A percentile compares a stretch with the other conserved stretches of the same genome.
These are phyloP conservation scores for Antechinus stuartii DNA, from an alignment of 2,113 vertebrate genomes.

Conservation along the genomic window DNA sequence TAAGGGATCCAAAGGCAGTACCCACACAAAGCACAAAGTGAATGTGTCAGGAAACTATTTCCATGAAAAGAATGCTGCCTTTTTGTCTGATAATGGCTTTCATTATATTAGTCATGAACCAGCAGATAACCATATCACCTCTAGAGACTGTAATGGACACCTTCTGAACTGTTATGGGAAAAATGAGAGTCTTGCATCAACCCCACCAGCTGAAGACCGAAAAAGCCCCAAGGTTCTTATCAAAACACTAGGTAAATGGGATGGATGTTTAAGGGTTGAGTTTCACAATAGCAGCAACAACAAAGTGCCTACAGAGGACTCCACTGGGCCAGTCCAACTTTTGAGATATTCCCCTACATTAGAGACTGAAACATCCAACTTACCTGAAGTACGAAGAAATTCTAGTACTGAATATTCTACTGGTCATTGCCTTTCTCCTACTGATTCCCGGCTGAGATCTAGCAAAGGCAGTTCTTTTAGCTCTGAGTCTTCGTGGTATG, in stretches of 20 bases:
- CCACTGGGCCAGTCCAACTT: constrained; percentile 90
- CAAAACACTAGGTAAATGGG: constrained; percentile 91
- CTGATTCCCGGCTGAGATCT: constrained; percentile 88
- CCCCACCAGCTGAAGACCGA: constrained; percentile 85
- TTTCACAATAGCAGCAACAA: constrained; percentile 89
- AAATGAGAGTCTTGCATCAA: constrained; percentile 72
- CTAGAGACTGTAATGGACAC: constrained; percentile 84
- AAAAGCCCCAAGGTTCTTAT: constrained; percentile 95
- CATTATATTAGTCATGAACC: constrained; percentile 82
- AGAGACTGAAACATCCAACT: constrained; percentile 82
- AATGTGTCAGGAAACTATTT: constrained; percentile 78
- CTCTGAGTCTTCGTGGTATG: constrained; percentile 96
- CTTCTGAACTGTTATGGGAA: constrained; percentile 84
- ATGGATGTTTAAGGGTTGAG: constrained; percentile 93
- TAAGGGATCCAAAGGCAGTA: constrained; percentile 83
- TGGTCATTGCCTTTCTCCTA: constrained; percentile 79
- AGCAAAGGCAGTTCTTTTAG: constrained; percentile 96
- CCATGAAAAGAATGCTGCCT: constrained; percentile 59
- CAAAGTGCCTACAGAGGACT: constrained; percentile 80
- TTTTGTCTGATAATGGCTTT: constrained; percentile 85
- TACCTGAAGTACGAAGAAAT: constrained; percentile 80
- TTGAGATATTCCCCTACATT: constrained; percentile 92
- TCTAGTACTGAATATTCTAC: constrained; percentile 78
- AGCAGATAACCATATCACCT: constrained; percentile 69
- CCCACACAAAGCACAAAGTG: constrained; percentile 82